Evolutionary conservation across 2,888 invertebrate species (phyloP).

Genomic region (Parnassius glacialis): DNA sequence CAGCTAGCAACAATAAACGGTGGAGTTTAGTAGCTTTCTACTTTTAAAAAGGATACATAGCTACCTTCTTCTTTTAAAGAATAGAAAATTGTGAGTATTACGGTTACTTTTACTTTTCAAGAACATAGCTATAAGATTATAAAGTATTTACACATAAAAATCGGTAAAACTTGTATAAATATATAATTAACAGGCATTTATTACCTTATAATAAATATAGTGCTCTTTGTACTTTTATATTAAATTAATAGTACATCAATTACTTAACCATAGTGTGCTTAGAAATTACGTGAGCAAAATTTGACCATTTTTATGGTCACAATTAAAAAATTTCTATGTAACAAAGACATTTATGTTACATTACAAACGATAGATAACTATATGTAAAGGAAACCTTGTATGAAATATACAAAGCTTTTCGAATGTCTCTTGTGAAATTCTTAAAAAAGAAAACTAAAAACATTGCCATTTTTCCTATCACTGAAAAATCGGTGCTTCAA

Average conservation of each 20-base stretch:
- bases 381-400: slow-evolving; percentile 12
- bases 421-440: slow-evolving; percentile 6
- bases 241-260: slow-evolving; percentile 37
- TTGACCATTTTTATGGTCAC: slow-evolving; percentile 27
- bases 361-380: not conserved
- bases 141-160: slow-evolving; percentile 11
- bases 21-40: slow-evolving; percentile 12
- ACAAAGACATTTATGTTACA: slow-evolving; percentile 1
- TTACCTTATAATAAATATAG: slow-evolving; percentile 34
- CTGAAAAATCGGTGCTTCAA: slow-evolving; percentile 21
- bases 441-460: slow-evolving; percentile 9
- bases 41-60: not conserved
- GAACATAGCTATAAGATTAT: slow-evolving; percentile 7
- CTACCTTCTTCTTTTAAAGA: not conserved
- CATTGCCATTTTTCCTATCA: slow-evolving; percentile 5
- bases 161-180: slow-evolving; percentile 23
- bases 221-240: slow-evolving; percentile 55
- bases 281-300: slow-evolving; percentile 62
- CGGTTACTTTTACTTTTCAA: slow-evolving; percentile 9
- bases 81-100: slow-evolving; percentile 19
- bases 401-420: slow-evolving; percentile 11
- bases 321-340: slow-evolving; percentile 29
- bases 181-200: slow-evolving; percentile 14
- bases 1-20: slow-evolving; percentile 1
- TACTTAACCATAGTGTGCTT: slow-evolving; percentile 46